A percentile compares a stretch with the other conserved stretches of the same genome.
Conservation (phyloP, 2,113 vertebrate genomes). For the Salvelinus fontinalis region DNA sequence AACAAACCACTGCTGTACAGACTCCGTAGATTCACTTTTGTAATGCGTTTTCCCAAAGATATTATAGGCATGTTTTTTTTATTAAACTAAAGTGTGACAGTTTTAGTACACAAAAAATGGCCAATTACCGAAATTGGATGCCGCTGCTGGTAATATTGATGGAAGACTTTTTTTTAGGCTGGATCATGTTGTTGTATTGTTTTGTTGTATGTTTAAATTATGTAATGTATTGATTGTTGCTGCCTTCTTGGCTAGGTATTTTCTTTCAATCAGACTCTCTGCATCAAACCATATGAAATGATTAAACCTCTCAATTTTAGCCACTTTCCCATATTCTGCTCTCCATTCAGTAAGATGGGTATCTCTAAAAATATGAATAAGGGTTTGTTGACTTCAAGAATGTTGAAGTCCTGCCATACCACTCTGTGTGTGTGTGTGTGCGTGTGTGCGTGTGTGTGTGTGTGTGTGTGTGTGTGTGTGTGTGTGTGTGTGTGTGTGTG, state of each 20-base stretch:
- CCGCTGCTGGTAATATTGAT: not conserved
- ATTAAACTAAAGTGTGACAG: not conserved
- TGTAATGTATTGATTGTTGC: too few species aligned
- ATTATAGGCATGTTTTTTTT: not conserved
- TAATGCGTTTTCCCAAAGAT: not conserved
- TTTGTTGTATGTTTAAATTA: too few species aligned
- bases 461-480: too few species aligned
- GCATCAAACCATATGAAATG: too few species aligned
- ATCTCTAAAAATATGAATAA: not conserved
- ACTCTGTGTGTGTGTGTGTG: too few species aligned
- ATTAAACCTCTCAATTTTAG: not conserved
- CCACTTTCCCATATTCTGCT: not conserved
- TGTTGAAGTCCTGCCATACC: too few species aligned
- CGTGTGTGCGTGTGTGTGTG: too few species aligned
- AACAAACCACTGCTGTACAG: not conserved
- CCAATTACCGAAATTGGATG: not conserved
- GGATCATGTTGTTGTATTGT: too few species aligned
- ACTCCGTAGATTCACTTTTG: not conserved
- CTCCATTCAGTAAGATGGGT: not conserved
- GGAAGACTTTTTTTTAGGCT: too few species aligned
- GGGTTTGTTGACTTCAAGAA: too few species aligned
- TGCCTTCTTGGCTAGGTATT: too few species aligned
- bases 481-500: not conserved
- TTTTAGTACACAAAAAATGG: not conserved
- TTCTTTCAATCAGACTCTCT: constrained; percentile 14